phyloP scores from a whole-genome alignment of 1,140 invertebrate species.

The Forficula auricularia region DNA sequence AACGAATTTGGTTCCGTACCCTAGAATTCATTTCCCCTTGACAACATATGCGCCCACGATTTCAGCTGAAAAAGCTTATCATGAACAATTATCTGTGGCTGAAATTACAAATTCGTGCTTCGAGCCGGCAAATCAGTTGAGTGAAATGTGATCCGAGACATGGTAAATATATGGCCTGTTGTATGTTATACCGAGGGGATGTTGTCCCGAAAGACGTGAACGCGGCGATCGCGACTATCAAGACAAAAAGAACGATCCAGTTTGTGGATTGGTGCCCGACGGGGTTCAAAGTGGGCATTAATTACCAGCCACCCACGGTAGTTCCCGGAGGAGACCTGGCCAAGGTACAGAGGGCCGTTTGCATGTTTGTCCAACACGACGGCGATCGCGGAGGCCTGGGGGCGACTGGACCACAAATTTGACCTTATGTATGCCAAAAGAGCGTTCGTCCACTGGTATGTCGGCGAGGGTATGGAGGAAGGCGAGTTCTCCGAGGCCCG shows the following conservation, averaged over 20 bases:
- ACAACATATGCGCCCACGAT: constrained; percentile 70
- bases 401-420: constrained; percentile 30
- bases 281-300: constrained; percentile 60
- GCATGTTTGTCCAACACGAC: constrained; percentile 71
- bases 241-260: constrained; percentile 66
- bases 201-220: constrained; percentile 70
- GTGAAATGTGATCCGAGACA: constrained; percentile 75
- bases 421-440: constrained; percentile 50
- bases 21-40: constrained; percentile 35
- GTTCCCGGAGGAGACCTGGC: constrained; percentile 52
- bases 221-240: constrained; percentile 66
- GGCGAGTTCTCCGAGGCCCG: constrained; percentile 58
- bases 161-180: constrained; percentile 81
- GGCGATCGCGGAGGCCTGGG: constrained; percentile 50
- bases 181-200: constrained; percentile 51
- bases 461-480: constrained; percentile 58
- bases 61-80: constrained; percentile 71
- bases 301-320: constrained; percentile 71
- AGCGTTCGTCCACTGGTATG: constrained; percentile 63
- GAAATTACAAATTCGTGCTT: constrained; percentile 74
- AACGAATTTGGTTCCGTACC: constrained; percentile 38
- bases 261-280: constrained; percentile 72
- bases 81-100: constrained; percentile 61
- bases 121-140: constrained; percentile 48
- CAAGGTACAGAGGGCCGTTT: constrained; percentile 43